Evolutionary conservation across 2,113 vertebrate genomes (phyloP), one percentile per base, ranked within the genome.

Genomic region (Himantopus leucocephalus): DNA sequence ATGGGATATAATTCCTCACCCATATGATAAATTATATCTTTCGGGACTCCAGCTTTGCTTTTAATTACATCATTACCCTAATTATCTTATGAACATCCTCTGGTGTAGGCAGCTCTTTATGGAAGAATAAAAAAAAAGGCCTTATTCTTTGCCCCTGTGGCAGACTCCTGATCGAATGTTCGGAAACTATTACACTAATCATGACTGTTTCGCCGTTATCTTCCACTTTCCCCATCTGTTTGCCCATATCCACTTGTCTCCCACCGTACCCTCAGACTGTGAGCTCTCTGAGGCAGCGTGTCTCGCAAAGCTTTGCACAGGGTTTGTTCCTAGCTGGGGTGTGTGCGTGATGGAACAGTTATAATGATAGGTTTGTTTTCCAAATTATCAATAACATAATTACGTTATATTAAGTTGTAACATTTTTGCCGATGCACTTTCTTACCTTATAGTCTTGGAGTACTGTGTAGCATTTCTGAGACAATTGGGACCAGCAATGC

Each of bases 1-100:
- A 53, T 16, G 11, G 27, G 32, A 92, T 73, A 60, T 18, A 87
- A 53, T 87, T 94, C 62, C 22, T 94, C 60, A 75, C 70, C 56
- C 45, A 78, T 91, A 81, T 86, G 34, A 92, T 87, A 94, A 91
- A 90, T 70, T 14, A 1, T 68, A 84, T 72, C 80, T 90, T 95
- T 85, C 37, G 74, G 71, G 95, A 91, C 29, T 62, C 24, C 41
- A 79, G 32, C 26, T 85, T 90, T 0, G 0, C n/a, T 95, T 94
- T 91, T 95, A 96, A 91, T 95, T 95, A 88, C 77, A 89, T 73
- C 66, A 72, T 87, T 96, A 92, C 29, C 62, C 64, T 94, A 96
- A 97, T 95, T 94, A 87, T 90, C 80, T 95, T 84, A 77, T 63
- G 89, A 95, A 52, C 53, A 78, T 76, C 66, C 55, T 82, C 43